Percentiles rank a stretch among this genome's conserved stretches.
Evolutionary conservation across 2,888 invertebrate species (phyloP).

Genomic region (Thumatha senex): DNA sequence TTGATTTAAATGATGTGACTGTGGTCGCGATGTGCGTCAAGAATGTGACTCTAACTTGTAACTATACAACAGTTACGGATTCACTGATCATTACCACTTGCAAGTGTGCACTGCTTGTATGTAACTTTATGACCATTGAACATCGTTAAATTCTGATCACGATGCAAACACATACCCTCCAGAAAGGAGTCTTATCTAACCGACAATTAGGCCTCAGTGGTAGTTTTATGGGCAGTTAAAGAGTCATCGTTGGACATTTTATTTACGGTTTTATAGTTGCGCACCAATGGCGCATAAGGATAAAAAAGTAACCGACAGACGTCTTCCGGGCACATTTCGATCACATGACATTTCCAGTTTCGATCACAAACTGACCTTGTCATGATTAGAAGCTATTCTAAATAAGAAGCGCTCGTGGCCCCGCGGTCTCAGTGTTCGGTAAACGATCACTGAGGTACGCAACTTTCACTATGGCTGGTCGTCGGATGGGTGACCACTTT

Average conservation of each 20-base stretch:
- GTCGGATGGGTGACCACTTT: no score
- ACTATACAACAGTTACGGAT: not conserved
- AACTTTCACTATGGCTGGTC: no score
- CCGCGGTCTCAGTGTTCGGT: no score
- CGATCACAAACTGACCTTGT: no score
- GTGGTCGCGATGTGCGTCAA: no score
- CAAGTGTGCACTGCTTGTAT: not conserved
- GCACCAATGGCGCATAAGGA: conserved; percentile 29
- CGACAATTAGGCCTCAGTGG: conserved; percentile 70
- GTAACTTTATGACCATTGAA: not conserved
- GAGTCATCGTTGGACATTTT: conserved; percentile 57
- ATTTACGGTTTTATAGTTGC: conserved; percentile 63
- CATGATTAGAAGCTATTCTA: no score
- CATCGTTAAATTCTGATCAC: conserved; percentile 34
- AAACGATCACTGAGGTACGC: no score
- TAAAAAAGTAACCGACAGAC: conserved; percentile 42
- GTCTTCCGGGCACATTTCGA: conserved; percentile 38
- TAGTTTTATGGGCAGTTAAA: conserved; percentile 71
- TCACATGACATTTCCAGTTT: no score
- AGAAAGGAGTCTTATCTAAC: conserved; percentile 44
- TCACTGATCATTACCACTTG: not conserved
- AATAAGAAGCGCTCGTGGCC: no score
- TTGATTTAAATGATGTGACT: no score
- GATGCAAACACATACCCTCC: conserved; percentile 27
- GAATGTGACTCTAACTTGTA: no score